These are phyloP conservation scores for Esox masquinongy DNA, from an alignment of 2,797 vertebrate genomes.

Conservation along the genomic window DNA sequence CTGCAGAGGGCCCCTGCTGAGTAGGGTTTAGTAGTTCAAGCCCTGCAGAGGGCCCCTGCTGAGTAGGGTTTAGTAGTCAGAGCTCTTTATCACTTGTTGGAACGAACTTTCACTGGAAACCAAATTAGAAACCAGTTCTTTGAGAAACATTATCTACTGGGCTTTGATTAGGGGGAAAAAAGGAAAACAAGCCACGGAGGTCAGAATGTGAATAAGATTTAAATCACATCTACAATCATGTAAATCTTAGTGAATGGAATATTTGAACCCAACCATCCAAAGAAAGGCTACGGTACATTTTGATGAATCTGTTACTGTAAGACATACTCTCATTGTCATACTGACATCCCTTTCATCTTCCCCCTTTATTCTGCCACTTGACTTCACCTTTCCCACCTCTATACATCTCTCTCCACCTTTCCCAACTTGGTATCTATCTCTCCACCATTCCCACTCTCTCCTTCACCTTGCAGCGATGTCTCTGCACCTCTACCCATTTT, in stretches of 20 bases:
- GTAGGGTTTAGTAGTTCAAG: background rate
- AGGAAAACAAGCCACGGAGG: background rate
- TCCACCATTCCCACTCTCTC: background rate
- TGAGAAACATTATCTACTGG: background rate
- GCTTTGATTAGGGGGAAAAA: background rate
- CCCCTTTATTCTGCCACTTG: background rate
- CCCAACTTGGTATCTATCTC: background rate
- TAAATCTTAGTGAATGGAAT: background rate
- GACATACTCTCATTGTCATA: background rate
- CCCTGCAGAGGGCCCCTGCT: background rate
- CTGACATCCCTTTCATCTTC: background rate
- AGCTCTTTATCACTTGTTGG: background rate
- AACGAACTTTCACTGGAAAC: background rate
- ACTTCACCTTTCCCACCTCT: background rate
- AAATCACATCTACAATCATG: background rate
- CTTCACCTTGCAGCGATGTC: background rate
- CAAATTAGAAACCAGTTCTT: background rate
- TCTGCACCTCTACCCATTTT: constrained; percentile 38
- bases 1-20: background rate
- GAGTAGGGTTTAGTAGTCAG: background rate
- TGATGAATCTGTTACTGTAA: background rate
- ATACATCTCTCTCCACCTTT: background rate
- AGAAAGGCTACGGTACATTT: background rate
- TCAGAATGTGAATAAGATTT: background rate
- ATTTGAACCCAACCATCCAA: background rate